A percentile compares a stretch with the other conserved stretches of the same genome.
Conservation (phyloP, 1,140 invertebrate species). For the Hylaeus anthracinus region DNA sequence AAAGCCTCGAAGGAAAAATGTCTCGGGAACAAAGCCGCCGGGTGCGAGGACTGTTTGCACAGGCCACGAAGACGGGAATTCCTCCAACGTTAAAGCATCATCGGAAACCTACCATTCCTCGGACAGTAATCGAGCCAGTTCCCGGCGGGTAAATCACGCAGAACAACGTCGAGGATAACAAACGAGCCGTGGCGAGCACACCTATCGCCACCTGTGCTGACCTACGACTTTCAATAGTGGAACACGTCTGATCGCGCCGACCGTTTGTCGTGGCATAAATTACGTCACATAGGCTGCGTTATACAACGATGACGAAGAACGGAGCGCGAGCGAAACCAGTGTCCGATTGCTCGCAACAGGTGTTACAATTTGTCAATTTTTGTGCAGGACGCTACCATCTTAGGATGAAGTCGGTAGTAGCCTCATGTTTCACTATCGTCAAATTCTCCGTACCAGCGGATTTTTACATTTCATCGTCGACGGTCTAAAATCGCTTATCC, state of each 20-base stretch:
- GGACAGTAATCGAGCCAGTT: slow-evolving; percentile 48
- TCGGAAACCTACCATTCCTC: slow-evolving; percentile 45
- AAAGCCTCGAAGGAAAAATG: no score
- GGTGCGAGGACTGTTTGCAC: neutral
- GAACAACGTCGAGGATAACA: slow-evolving; percentile 59
- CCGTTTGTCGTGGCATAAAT: slow-evolving; percentile 21
- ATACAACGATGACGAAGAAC: neutral
- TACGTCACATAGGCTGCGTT: neutral
- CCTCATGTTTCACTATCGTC: no score
- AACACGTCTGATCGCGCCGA: neutral
- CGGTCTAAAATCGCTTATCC: no score
- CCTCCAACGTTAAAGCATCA: slow-evolving; percentile 32
- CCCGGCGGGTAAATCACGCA: slow-evolving; percentile 36
- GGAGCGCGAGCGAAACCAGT: no score
- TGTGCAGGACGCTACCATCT: no score
- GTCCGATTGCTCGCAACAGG: no score
- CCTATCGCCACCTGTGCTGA: slow-evolving; percentile 54
- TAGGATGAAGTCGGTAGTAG: no score
- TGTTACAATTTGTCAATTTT: no score
- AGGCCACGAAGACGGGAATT: slow-evolving; percentile 23
- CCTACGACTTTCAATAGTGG: slow-evolving; percentile 36
- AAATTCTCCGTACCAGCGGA: no score
- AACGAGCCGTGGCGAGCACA: slow-evolving; percentile 51
- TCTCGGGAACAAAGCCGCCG: neutral
- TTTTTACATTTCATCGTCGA: no score